Conservation (phyloP, 2,797 vertebrate species). For the Gallirallus australis region DNA sequence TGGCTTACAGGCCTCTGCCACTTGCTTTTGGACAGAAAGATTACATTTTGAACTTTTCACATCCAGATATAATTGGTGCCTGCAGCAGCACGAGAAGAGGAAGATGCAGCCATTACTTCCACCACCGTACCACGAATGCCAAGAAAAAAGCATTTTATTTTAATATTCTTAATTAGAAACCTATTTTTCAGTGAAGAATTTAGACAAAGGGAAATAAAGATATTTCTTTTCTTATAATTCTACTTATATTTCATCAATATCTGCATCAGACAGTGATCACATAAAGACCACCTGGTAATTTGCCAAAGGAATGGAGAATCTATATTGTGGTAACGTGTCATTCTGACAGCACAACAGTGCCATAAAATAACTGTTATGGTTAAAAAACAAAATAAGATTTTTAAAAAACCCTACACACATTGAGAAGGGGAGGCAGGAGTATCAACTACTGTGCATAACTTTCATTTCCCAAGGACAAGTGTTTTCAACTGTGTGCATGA, state of each 20-base stretch:
- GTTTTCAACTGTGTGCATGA: accelerated
- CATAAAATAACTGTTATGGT: neutral
- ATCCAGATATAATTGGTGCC: neutral
- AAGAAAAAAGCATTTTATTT: neutral
- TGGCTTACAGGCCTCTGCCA: neutral
- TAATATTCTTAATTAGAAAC: neutral
- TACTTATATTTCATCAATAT: neutral
- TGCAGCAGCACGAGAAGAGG: neutral
- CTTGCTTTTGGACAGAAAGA: neutral
- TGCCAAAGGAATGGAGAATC: neutral
- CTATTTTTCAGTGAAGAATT: neutral
- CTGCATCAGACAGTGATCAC: neutral
- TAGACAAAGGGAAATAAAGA: neutral
- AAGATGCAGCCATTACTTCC: neutral
- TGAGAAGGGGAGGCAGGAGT: neutral
- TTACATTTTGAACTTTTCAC: neutral
- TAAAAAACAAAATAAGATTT: neutral
- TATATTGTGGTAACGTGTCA: neutral
- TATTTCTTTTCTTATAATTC: neutral
- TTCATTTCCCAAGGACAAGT: neutral
- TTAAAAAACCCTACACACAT: neutral
- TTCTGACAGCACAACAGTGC: neutral
- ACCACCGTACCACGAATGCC: neutral
- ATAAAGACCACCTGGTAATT: neutral
- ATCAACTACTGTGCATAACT: neutral